Base-by-base conservation (phyloP, 37 sponge, comb jelly and placozoan genomes). In the Dysidea cf. avara region DNA sequence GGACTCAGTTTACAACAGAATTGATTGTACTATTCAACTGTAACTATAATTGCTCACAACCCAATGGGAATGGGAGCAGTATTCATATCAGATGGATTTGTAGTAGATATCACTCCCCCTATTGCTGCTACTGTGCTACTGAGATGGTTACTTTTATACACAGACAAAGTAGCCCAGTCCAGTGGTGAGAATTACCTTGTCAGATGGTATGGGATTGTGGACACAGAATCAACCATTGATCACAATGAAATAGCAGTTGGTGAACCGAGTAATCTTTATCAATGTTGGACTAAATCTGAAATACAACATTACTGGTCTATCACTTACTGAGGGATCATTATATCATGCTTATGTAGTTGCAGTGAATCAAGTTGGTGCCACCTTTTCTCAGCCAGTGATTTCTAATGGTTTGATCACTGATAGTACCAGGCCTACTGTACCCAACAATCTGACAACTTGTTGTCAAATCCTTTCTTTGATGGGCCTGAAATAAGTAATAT, bases 381-480 rank as follows among this genome's bases (percentile, higher is more conserved):
- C 68, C 20, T 82, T 84, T 13, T 1, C 11, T 12, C 47, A 66
- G 14, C 46, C 46, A 43, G 67, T 38, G 25, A 51, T 62, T 9
- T 68, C 87, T 2, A 53, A 24, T 60, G 81, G 80, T 25, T 17
- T 72, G 2, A 61, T 70, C 14, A 72, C 69, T 30, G 86, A 91
- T 24, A 43, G 11, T 7, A 82, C 69, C 34, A 69, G 39, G 0
- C 74, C 86, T 25, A 28, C 37, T 3, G 74, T 43, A 17, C 53
- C 18, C n/a, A 33, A 1, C 17, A 18, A 31, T 40, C 71, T 38
- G 56, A 24, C 14, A 12, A 31, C 50, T 32, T 70, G 21, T 7
- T 85, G 3, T 17, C 7, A 14, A 85, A 84, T 39, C 83, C 91
- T 20, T 85, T 82, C 30, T 85, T 81, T 85, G 86, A 90, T 46